Evolutionary conservation across 1,140 invertebrate genomes (phyloP).

Genomic region (Gonioctena quinquepunctata): DNA sequence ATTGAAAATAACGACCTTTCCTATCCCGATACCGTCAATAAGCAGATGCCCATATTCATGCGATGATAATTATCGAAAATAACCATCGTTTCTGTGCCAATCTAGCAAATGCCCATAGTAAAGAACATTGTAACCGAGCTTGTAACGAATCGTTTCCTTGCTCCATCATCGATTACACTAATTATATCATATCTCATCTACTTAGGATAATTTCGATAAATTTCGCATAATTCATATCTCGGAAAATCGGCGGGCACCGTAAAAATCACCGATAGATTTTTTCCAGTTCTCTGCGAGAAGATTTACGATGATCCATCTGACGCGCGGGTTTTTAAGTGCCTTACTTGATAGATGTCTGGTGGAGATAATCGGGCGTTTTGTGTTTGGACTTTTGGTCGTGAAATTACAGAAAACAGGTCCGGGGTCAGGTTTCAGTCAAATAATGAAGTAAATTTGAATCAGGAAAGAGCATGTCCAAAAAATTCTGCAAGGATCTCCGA

Average conservation of each 20-base stretch:
- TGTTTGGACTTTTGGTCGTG: not conserved
- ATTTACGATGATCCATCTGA: constrained; percentile 8
- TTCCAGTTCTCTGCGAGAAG: not conserved
- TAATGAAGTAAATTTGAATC: too few species aligned
- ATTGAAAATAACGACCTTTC: not conserved
- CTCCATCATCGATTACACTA: not conserved
- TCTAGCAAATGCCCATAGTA: not conserved
- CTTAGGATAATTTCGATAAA: not conserved
- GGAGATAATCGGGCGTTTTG: constrained; percentile 5
- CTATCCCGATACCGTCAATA: not conserved
- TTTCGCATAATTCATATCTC: not conserved
- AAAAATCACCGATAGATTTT: not conserved
- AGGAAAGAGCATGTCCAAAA: too few species aligned
- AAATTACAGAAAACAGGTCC: too few species aligned
- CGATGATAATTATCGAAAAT: not conserved
- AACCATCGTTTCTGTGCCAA: too few species aligned
- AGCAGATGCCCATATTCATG: not conserved
- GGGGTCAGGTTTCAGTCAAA: too few species aligned
- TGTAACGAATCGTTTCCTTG: not conserved
- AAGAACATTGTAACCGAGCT: not conserved
- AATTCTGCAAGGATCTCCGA: too few species aligned
- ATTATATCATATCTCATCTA: not conserved
- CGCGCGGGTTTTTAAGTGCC: constrained; percentile 9
- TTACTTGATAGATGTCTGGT: constrained; percentile 14
- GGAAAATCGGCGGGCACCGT: not conserved